Base-by-base conservation (phyloP, 1,140 invertebrate species). In the Maniola jurtina region DNA sequence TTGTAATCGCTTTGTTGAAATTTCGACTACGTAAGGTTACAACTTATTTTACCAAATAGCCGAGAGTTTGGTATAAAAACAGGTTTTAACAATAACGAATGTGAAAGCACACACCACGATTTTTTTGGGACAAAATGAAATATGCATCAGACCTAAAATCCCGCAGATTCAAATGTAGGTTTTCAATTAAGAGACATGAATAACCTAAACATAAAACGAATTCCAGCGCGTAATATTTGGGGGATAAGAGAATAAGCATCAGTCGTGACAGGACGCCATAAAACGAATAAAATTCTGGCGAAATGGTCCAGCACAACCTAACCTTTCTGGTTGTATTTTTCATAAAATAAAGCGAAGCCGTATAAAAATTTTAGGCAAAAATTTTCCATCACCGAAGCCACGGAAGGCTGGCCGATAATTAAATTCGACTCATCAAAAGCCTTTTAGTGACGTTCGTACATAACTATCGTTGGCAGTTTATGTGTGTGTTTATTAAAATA, bases 401-500 rank as follows among this genome's bases (percentile, higher is more conserved):
- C 66, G 60, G 67, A 71, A 76, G 71, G 68, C 63, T 59, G 56
- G 60, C 56, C 70, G 68, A 75, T 79, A 79, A 79, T 79, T 79
- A 77, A 77, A 75, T 70, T 72, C 61, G 69, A 68, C 68, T 77
- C 69, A 75, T 77, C 74, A 76, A 70, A 75, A 68, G 61, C 58
- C 61, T 68, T 67, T 72, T 77, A 76, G 77, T 77, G 72, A 76
- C 70, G 74, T 69, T 55, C 64, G 48, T 35, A 57, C n/a, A 55
- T 50, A 66, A 69, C 71, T 80, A 71, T 79, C 75, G 76, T 75
- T 75, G 69, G 2, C 15, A 7, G 48, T 25, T 16, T n/a, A n/a
- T 35, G 35, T 11, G 34, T 34, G 11, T 34, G 54, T 55, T n/a
- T 9, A 35, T n/a, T 55, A 55, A 35, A 55, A 34, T 55, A 55